These are phyloP conservation scores for Saccostrea glomerata DNA, from an alignment of 1,140 invertebrate species.

Conservation along the genomic window DNA sequence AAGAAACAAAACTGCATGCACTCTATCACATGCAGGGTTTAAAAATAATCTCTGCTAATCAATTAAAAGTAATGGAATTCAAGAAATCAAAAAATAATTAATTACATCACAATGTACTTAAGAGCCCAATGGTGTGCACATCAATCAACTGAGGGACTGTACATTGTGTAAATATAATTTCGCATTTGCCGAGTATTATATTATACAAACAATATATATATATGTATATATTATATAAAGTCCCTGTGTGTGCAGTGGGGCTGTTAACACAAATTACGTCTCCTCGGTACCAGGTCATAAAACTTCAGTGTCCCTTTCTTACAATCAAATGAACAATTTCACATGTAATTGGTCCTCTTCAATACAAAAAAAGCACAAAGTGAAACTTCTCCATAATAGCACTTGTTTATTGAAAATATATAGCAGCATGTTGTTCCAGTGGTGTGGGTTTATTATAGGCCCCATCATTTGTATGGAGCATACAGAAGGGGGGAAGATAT, in stretches of 20 bases:
- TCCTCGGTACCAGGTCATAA: background rate
- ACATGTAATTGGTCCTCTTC: conserved; percentile 19
- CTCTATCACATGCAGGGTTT: background rate
- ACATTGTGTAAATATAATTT: background rate
- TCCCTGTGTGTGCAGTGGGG: background rate
- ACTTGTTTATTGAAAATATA: conserved; percentile 41
- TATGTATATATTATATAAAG: background rate
- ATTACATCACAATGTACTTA: conserved; percentile 2
- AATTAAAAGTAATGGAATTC: conserved; percentile 31
- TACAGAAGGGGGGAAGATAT: conserved; percentile 2
- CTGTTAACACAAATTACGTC: background rate
- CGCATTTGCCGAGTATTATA: background rate
- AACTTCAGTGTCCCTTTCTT: background rate
- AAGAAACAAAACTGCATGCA: background rate
- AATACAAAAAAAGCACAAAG: conserved; percentile 16
- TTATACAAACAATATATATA: background rate
- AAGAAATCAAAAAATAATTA: conserved; percentile 14
- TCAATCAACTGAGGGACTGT: conserved; percentile 4
- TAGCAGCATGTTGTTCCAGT: background rate
- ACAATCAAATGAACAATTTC: conserved; percentile 43
- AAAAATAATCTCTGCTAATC: conserved; percentile 10
- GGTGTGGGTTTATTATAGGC: background rate
- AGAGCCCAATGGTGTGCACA: background rate
- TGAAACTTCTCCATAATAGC: conserved; percentile 23
- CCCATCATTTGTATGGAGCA: background rate